Evolutionary conservation across 2,888 invertebrate species (phyloP), one percentile per base, ranked within the genome.

Genomic region (Agonopterix alstromeriana): DNA sequence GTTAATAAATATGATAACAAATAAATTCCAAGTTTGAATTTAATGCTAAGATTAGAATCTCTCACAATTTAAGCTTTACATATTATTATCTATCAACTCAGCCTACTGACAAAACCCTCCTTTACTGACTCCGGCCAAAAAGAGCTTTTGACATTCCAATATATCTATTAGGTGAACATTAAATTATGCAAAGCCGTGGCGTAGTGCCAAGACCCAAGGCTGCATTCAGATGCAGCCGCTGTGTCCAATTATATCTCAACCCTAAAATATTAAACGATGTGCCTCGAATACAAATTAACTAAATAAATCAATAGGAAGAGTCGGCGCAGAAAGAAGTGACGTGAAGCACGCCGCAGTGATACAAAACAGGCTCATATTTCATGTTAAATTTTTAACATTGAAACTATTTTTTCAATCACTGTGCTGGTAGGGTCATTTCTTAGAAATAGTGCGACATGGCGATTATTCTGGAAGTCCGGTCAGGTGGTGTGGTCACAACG

Each of bases 241-340:
- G 77, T 72, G 73, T 83, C 78, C 82, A 86, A 85, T 86, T 86
- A 86, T 77, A 79, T 73, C 73, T 75, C 79, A 80, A 81, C 82
- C 81, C 83, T 82, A 81, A 85, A 86, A 83, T 83, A 85, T 85
- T 76, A 79, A 79, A 66, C 67, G 67, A 68, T 73, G 77, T 68
- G 77, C 63, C 67, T 64, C 62, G 82, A 78, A 83, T 86, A 75
- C 71, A 71, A 82, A 84, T 79, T 67, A 73, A 60, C 54, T 55
- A 68, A 71, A 74, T 75, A 68, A 77, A 77, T 77, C 73, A 74
- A 77, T 76, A 65, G 42, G 53, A 55, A 48, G 49, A 46, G 53
- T 53, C 53, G 49, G 46, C 46, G 50, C 45, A 43, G 49, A 50
- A 53, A 50, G 56, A 55, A 52, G 48, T 50, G 45, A 11, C 17